Base-by-base conservation (phyloP, 2,113 vertebrate genomes). In the Oryzias celebensis region DNA sequence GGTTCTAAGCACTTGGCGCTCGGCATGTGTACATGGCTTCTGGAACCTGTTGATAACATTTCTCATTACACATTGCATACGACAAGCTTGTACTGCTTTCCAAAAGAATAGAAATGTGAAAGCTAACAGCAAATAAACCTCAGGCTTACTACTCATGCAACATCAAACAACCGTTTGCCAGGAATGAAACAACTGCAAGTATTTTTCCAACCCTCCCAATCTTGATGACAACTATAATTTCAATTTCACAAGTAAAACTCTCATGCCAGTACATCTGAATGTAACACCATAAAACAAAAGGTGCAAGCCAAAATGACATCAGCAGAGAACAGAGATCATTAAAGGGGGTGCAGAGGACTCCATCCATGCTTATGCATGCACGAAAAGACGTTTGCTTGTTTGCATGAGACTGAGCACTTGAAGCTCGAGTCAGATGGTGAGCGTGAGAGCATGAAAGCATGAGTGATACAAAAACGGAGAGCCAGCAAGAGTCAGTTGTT, bases 241-340 rank as follows among this genome's bases (percentile, higher is more conserved):
- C 36, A 77, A 83, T 80, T 87, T 86, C 75, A 78, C 77, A 68
- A 88, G 78, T 81, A 74, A 82, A 82, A 75, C 53, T 78, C 14
- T 51, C 81, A 84, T 65, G 71, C 76, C 65, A 69, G 75, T 47
- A 46, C 48, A 67, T 75, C 28, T 58, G 62, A 65, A 80, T 62
- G 65, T 52, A 72, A 60, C 57, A 62, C 85, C 62, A 68, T 79
- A 85, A 80, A 85, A 77, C 17, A 4, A 55, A 71, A 90, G 79
- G 83, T 88, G 85, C 65, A 49, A 85, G 89, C 89, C 89, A 92
- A 75, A 72, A 90, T 91, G 87, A 91, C 84, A 81, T 92, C 90
- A 92, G 79, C 71, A 63, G 60, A 68, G 77, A 64, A 76, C 68
- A 67, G 59, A 74, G 62, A 71, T 22, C 41, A 66, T 43, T n/a